Conservation (phyloP, 1,140 invertebrate species). For the Nomia melanderi region DNA sequence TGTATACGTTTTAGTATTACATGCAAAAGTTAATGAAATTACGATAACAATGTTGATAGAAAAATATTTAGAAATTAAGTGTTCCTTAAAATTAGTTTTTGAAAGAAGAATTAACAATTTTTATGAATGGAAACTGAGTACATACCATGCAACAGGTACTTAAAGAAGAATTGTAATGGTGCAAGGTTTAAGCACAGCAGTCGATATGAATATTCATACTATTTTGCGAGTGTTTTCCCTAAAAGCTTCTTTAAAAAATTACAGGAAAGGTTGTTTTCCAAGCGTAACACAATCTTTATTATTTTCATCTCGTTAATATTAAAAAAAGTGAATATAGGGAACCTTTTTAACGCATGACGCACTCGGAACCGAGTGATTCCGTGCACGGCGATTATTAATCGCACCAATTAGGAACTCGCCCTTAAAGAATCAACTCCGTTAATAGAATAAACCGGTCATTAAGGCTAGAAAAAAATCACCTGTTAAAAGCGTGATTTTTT, state of each 20-base stretch:
- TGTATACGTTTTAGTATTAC: neutral
- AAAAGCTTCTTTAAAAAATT: too few species aligned
- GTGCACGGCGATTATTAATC: constrained; percentile 25
- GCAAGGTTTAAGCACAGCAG: too few species aligned
- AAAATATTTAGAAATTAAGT: neutral
- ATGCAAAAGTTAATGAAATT: neutral
- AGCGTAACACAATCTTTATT: too few species aligned
- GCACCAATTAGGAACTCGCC: constrained; percentile 29
- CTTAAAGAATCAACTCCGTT: constrained; percentile 34
- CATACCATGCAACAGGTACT: too few species aligned
- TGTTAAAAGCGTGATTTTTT: neutral
- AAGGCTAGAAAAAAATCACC: neutral
- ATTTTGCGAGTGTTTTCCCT: too few species aligned
- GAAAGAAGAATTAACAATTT: neutral
- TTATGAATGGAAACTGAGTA: neutral
- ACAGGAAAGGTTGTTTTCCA: too few species aligned
- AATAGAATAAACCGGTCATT: neutral
- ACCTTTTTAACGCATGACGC: constrained; percentile 24
- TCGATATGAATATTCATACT: too few species aligned
- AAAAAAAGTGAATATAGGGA: neutral
- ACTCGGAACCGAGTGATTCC: neutral
- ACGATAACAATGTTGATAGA: neutral
- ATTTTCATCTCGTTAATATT: too few species aligned
- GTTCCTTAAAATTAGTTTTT: neutral
- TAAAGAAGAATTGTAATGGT: too few species aligned